Conservation (phyloP, 2,113 vertebrate genomes). For the Rhea americana region DNA sequence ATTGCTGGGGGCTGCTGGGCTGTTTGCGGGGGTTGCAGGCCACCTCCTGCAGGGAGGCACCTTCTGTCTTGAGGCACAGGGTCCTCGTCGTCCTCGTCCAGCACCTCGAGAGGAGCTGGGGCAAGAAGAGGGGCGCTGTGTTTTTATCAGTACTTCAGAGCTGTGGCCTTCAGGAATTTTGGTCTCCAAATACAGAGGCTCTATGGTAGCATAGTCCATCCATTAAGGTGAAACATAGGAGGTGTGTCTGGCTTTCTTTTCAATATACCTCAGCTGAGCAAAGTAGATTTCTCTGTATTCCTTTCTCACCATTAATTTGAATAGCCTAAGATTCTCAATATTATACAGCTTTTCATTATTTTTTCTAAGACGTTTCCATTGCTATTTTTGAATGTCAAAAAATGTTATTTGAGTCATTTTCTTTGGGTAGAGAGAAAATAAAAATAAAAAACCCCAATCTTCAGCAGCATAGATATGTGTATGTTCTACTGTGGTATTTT, state of each 20-base stretch:
- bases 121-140: not conserved
- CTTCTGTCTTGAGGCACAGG: not conserved
- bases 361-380: not conserved
- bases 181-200: not conserved
- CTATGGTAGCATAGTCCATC: not conserved
- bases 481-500: not conserved
- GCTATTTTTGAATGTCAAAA: not conserved
- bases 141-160: not conserved
- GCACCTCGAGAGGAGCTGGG: not conserved
- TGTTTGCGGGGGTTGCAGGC: not conserved
- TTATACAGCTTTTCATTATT: not conserved
- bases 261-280: not conserved
- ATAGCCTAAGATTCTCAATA: not conserved
- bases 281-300: not conserved
- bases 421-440: not conserved
- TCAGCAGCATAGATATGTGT: rapidly evolving
- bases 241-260: not conserved
- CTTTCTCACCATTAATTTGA: not conserved
- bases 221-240: not conserved
- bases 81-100: not conserved
- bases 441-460: not conserved
- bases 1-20: rapidly evolving
- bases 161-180: not conserved
- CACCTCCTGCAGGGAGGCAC: rapidly evolving
- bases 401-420: not conserved